Evolutionary conservation across 2,797 vertebrate genomes (phyloP), one percentile per base, ranked within the genome.

Genomic region (Enteromius paludinosus): DNA sequence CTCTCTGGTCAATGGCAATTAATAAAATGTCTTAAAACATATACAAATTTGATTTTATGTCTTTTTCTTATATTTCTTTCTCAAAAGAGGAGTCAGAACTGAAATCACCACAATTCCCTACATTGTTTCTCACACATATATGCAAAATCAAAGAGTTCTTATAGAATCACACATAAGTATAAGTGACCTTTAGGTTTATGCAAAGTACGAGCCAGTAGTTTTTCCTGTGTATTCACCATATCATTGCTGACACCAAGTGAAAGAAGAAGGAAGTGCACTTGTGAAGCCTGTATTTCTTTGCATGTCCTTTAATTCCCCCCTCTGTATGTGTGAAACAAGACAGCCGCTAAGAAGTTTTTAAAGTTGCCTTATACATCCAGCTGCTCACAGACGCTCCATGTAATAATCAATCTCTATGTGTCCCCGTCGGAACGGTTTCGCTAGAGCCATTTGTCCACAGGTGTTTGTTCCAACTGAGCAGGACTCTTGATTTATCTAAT

Each of bases 201-300:
- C 33, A 41, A 41, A n/a, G 5, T 4, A 52, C n/a, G 28, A 8
- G n/a, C 28, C 11, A 8, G 1, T 74, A 38, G 20, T 17, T 72
- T 52, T 35, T 41, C 4, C 15, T 0, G 5, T 62, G 54, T 3
- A 25, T 59, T 28, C 23, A 12, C 54, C 30, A 72, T 78, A 79
- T 20, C 83, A 66, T 54, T 85, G 68, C 85, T 88, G 87, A 78
- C 87, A 74, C 87, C 87, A 86, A 83, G 87, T 85, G 87, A 38
- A 66, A 61, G n/a, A 28, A 66, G 3, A 7, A 5, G 62, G 83
- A 11, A 81, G 73, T 70, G 80, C 79, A 82, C 56, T 35, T 43
- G 3, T 15, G 35, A 80, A 80, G 41, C 25, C 18, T 30, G 41
- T 12, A 12, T 47, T 47, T 45, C 20, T 45, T 61, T 15, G 49